Evolutionary conservation across 2,797 vertebrate species (phyloP), one percentile per base, ranked within the genome.

Genomic region (Denticeps clupeoides): DNA sequence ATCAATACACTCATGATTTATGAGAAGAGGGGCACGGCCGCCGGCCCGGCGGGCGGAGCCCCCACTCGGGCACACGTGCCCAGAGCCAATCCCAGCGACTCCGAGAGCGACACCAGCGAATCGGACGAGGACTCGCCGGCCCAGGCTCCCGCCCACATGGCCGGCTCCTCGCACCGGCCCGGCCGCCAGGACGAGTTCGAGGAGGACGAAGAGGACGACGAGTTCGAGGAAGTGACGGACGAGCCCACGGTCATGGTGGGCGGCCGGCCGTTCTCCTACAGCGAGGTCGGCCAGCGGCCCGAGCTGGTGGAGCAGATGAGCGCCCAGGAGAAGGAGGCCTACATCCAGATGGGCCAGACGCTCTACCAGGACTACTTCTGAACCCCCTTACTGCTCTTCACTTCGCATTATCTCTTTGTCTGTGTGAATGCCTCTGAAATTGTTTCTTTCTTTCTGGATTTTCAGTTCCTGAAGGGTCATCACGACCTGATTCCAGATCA

Each of bases 1-100:
- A 98, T 99, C 93, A 87, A 87, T 0, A 90, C 94, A 1, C 79
- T 99, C 37, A 92, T 99, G 26, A 97, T 98, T 70, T 95, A 99
- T 0, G 95, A 99, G 74, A 97, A 97, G 74, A 90, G 90, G 58
- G 82, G 73, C 0, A 71, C 51, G 1, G 74, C 81, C 0, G 75
- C 70, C 0, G 50, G 50, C 11, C 45, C 61, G 1, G 45, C 70
- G 0, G 75, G 76, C 1, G 67, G 64, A 26, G 55, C 54, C 0
- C 49, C 77, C 3, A 55, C 81, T 0, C 65, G 79, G 0, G 51
- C 75, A 55, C 87, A 70, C 0, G 81, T 74, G 5, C 59, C 55
- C n/a, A 51, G 61, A 37, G 57, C 45, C 1, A 82, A 81, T 1
- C 76, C 59, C 50, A 85, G 81, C 22, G 93, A 97, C 82, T 98